These are phyloP conservation scores for Rousettus madagascariensis DNA, from an alignment of 2,797 vertebrate genomes.

Conservation along the genomic window DNA sequence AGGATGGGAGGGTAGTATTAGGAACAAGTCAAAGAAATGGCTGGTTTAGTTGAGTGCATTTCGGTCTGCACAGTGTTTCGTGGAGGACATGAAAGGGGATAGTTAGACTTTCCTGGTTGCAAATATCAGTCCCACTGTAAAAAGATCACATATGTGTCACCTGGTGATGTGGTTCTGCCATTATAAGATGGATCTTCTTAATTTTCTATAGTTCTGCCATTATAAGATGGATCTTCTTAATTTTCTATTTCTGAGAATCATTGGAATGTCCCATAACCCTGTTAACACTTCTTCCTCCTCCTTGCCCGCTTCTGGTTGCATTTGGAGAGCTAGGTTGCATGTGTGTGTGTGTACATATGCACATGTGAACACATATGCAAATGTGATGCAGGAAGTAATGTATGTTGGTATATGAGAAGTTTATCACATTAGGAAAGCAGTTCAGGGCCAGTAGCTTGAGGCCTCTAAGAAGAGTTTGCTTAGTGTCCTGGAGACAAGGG, in stretches of 20 bases:
- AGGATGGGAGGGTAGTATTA: background rate
- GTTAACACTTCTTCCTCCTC: background rate
- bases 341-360: background rate
- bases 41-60: background rate
- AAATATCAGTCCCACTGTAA: background rate
- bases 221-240: background rate
- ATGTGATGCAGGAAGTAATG: background rate
- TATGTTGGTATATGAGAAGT: background rate
- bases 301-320: background rate
- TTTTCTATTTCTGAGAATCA: background rate
- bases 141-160: background rate
- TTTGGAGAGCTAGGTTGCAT: background rate
- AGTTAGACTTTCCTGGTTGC: background rate
- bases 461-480: background rate
- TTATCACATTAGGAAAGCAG: background rate
- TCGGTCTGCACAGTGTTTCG: background rate
- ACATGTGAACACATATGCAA: rapidly evolving
- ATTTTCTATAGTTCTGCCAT: background rate
- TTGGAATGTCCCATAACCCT: background rate
- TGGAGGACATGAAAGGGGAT: background rate
- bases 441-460: background rate
- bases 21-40: background rate
- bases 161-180: background rate
- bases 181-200: background rate
- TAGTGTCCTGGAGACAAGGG: background rate